These are phyloP conservation scores for Uria aalge DNA, from an alignment of 2,113 vertebrate genomes.

Conservation along the genomic window DNA sequence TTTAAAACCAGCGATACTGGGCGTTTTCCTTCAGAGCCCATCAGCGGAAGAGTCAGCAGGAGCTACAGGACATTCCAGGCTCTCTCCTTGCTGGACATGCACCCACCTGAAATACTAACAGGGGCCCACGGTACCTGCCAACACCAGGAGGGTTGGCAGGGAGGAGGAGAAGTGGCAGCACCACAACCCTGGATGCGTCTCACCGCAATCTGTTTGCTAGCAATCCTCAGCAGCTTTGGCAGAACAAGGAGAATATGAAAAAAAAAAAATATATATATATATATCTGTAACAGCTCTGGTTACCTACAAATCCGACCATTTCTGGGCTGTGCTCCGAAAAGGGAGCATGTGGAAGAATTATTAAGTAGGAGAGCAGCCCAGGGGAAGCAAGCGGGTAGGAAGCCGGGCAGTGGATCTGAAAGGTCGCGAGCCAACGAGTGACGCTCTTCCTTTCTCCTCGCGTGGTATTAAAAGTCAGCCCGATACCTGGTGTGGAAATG, in stretches of 20 bases:
- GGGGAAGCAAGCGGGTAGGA: not conserved
- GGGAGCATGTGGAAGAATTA: not conserved
- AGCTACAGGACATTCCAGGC: not conserved
- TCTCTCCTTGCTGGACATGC: not conserved
- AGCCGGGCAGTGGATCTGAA: not conserved
- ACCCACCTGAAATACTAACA: not conserved
- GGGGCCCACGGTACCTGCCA: not conserved
- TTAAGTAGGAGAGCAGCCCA: accelerated
- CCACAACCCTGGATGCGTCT: accelerated
- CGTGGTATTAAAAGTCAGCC: not conserved
- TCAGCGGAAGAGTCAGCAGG: not conserved
- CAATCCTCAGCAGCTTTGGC: not conserved
- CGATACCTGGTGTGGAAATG: not conserved
- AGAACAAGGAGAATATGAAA: not conserved
- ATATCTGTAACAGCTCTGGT: not conserved
- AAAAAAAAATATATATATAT: not conserved
- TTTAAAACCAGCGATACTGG: not conserved
- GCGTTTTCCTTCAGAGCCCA: not conserved
- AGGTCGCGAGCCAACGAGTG: not conserved
- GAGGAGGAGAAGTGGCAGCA: not conserved
- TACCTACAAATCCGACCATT: not conserved
- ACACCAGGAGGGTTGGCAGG: not conserved
- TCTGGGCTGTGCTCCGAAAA: not conserved
- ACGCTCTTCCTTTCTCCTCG: not conserved
- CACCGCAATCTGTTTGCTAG: not conserved